Percentiles rank a stretch among this genome's conserved stretches.
Evolutionary conservation across 2,888 invertebrate species (phyloP).

Genomic region (Acanthosepion esculentum): DNA sequence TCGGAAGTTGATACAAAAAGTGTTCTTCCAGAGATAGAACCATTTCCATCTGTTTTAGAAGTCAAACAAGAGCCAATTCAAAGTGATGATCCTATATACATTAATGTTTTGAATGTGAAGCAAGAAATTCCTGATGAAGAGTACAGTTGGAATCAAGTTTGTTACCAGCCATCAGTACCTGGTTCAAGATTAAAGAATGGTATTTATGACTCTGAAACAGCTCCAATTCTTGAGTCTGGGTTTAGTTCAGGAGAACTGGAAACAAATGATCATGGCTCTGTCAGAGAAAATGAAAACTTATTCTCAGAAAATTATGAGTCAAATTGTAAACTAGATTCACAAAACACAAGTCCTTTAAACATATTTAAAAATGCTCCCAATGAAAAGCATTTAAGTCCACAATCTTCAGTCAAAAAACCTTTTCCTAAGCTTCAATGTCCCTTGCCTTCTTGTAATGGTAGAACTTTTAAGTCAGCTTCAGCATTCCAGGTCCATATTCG

Average conservation of each 20-base stretch:
- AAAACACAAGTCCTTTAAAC: neutral
- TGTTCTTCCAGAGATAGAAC: neutral
- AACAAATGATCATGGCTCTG: neutral
- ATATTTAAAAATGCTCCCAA: neutral
- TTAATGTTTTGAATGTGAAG: neutral
- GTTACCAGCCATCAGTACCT: neutral
- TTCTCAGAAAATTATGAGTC: neutral
- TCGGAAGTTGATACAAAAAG: neutral
- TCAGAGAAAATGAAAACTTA: neutral
- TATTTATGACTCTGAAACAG: neutral
- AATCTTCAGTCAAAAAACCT: neutral
- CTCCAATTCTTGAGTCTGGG: neutral
- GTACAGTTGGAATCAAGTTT: neutral
- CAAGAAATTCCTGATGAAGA: neutral
- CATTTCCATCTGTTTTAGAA: neutral
- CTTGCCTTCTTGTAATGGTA: neutral
- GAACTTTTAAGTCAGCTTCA: neutral
- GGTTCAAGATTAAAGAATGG: neutral
- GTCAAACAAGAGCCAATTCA: neutral
- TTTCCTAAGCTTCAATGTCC: neutral
- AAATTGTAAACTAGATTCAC: neutral
- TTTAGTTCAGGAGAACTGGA: neutral
- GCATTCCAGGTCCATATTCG: neutral
- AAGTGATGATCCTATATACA: neutral
- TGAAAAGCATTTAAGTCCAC: neutral